Evolutionary conservation across 1,140 invertebrate species (phyloP).

Genomic region (Mya arenaria): DNA sequence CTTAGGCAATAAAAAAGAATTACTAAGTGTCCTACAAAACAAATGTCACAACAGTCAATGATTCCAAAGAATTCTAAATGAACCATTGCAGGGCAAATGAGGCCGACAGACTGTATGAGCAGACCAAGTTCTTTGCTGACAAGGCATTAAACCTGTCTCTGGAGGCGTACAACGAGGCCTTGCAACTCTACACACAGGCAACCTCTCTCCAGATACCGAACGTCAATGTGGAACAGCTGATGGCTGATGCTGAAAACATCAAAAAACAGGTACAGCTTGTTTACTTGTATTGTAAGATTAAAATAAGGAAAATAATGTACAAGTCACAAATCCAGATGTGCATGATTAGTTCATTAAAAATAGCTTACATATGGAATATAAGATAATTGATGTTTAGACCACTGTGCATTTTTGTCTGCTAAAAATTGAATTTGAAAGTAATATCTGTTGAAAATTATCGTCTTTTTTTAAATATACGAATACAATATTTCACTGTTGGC

Average conservation of each 20-base stretch:
- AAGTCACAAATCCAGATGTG: neutral
- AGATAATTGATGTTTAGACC: too few relatives aligned
- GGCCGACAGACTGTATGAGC: constrained; percentile 83
- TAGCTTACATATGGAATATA: neutral
- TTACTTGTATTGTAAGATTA: neutral
- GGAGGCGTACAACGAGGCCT: constrained; percentile 89
- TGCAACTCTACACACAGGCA: constrained; percentile 89
- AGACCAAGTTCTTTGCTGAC: constrained; percentile 87
- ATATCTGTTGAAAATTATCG: too few relatives aligned
- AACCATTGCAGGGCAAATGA: constrained; percentile 63
- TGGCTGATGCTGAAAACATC: constrained; percentile 83
- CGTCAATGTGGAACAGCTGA: constrained; percentile 87
- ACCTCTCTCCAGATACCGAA: constrained; percentile 88
- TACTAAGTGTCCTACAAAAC: too few relatives aligned
- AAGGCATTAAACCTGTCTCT: constrained; percentile 88
- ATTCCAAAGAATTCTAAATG: neutral
- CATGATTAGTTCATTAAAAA: neutral
- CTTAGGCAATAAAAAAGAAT: too few relatives aligned
- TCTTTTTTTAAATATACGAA: too few relatives aligned
- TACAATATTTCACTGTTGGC: too few relatives aligned
- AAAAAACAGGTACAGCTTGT: constrained; percentile 71
- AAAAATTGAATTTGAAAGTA: too few relatives aligned
- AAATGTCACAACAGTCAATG: too few relatives aligned
- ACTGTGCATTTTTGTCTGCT: too few relatives aligned
- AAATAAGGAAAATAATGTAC: neutral